Evolutionary conservation across 2,888 invertebrate genomes (phyloP).

Genomic region (Empis stercorea): DNA sequence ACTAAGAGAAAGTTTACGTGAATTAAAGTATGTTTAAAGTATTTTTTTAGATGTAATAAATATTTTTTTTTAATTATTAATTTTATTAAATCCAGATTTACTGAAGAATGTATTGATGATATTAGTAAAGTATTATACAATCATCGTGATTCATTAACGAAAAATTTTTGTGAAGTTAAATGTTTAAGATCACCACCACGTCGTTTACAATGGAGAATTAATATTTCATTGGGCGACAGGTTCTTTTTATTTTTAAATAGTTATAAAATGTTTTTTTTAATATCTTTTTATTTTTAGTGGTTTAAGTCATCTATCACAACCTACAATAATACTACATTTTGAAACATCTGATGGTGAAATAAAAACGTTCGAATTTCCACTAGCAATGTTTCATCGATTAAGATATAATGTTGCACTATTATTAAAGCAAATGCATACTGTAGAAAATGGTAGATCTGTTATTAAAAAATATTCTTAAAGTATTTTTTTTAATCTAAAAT

Average conservation of each 20-base stretch:
- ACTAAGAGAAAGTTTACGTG: constrained; percentile 37
- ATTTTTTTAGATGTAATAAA: background rate
- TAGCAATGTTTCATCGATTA: constrained; percentile 40
- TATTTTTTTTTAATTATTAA: background rate
- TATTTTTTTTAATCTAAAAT: too few species aligned
- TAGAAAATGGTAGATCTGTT: background rate
- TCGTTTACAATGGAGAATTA: constrained; percentile 40
- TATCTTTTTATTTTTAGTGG: constrained; percentile 22
- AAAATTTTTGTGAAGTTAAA: constrained; percentile 33
- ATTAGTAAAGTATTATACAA: constrained; percentile 39
- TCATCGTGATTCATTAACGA: constrained; percentile 33
- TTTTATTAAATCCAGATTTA: background rate
- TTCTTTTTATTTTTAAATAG: constrained; percentile 16
- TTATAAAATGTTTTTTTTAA: background rate
- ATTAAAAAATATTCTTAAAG: background rate
- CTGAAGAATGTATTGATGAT: constrained; percentile 37
- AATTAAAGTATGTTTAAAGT: constrained; percentile 29
- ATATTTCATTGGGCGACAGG: constrained; percentile 40
- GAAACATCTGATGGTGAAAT: constrained; percentile 36
- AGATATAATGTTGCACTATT: constrained; percentile 39
- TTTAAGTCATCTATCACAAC: constrained; percentile 35
- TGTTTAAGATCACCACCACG: constrained; percentile 32
- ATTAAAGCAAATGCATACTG: constrained; percentile 38
- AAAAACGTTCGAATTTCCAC: constrained; percentile 38
- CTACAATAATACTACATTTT: constrained; percentile 40